Percentiles rank a stretch among this genome's conserved stretches.
Evolutionary conservation across 2,113 vertebrate genomes (phyloP).

Genomic region (Phodopus roborovskii): DNA sequence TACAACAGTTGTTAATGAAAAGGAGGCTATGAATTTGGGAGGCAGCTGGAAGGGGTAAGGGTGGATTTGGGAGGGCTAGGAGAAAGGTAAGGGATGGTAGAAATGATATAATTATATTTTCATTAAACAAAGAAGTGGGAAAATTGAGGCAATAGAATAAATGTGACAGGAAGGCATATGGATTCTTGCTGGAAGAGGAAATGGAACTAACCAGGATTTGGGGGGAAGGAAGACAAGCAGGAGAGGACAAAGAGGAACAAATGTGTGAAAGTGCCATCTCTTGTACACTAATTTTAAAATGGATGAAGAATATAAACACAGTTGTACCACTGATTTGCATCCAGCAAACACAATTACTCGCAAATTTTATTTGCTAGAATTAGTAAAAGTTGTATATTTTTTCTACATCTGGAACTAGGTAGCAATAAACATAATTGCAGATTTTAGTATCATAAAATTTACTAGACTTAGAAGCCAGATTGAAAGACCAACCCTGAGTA

Average conservation of each 20-base stretch:
- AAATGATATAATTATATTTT: background rate
- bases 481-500: background rate
- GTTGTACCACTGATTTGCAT: background rate
- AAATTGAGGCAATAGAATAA: background rate
- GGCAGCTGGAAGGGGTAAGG: too few species aligned
- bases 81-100: background rate
- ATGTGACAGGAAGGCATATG: background rate
- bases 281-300: background rate
- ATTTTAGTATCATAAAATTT: background rate
- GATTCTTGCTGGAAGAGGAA: background rate
- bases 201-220: background rate
- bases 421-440: background rate
- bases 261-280: background rate
- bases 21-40: background rate
- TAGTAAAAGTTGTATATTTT: background rate
- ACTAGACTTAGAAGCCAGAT: background rate
- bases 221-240: too few species aligned
- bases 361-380: constrained; percentile 5
- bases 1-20: background rate
- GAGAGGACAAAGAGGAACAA: background rate
- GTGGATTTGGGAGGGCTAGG: background rate
- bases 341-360: background rate
- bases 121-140: background rate
- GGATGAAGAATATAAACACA: background rate
- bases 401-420: constrained; percentile 1